These are phyloP conservation scores for Otolemur crassicaudatus DNA, from an alignment of 2,797 vertebrate species.

Conservation along the genomic window DNA sequence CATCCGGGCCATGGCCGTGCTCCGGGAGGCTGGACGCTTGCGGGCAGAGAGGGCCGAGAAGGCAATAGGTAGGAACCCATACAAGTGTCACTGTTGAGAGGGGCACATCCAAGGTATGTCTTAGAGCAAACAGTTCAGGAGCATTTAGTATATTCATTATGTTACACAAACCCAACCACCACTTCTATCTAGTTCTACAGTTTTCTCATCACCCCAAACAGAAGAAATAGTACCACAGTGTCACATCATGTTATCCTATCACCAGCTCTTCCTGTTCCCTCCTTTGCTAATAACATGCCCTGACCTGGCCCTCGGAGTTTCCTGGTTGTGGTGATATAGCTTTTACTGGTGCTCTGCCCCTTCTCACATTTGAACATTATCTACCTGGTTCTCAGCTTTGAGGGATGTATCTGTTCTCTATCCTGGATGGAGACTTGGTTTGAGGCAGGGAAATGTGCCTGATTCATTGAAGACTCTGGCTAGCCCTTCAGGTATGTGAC, in stretches of 20 bases:
- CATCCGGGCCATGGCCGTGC: slow-evolving; percentile 93
- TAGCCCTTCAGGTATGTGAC: background rate
- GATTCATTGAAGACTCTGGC: background rate
- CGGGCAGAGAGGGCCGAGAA: slow-evolving; percentile 93
- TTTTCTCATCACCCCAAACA: background rate
- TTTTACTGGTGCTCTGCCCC: background rate
- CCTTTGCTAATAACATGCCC: background rate
- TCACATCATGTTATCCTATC: background rate
- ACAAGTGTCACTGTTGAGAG: background rate
- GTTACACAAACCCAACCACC: fast-evolving
- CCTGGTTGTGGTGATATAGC: background rate
- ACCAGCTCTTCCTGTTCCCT: background rate
- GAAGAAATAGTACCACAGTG: fast-evolving
- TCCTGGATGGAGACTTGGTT: background rate
- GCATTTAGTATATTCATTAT: background rate
- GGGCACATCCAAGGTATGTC: background rate
- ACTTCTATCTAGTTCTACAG: background rate
- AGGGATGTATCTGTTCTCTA: background rate
- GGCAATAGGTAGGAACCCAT: slow-evolving; percentile 87
- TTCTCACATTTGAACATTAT: background rate
- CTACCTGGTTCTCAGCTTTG: background rate
- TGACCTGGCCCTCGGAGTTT: background rate
- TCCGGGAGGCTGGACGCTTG: slow-evolving; percentile 93
- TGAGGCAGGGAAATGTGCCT: background rate
- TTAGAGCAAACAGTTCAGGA: no score